Evolutionary conservation across 1,140 invertebrate species (phyloP), one percentile per base, ranked within the genome.

Genomic region (Drosophila mauritiana): DNA sequence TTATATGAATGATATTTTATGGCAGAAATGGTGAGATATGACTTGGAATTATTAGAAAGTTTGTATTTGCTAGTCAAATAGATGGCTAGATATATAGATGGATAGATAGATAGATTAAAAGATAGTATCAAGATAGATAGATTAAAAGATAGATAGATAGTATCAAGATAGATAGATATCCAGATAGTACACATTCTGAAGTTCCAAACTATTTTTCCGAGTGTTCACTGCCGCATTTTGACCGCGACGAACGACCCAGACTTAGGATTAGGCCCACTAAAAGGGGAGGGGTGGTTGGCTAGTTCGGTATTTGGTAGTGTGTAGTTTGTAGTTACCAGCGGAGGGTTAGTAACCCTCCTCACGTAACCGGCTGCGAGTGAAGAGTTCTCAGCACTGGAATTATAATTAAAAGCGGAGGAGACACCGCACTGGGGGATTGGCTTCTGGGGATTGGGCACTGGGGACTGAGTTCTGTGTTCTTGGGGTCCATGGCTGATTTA

Each of bases 401-500:
- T 84, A 78, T 89, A 89, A 89, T 89, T 89, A 89, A 89, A 88
- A 80, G 82, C 56, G 73, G 84, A 78, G 85, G 83, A 89, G 75
- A 89, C 70, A 76, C 58, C 62, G 31, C 31, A 31, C 31, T 31
- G 31, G 31, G 27, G 31, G 31, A 31, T 31, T 31, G 62, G 31
- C 27, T 31, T 39, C 37, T 39, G 36, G 36, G 36, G 7, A 37
- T 8, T 39, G 37, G 37, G 13, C 1, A 39, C 13, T 39, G 37
- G 37, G 12, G 15, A 12, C 27, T 36, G 49, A 15, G 7, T 27
- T 27, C 25, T 27, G 5, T 27, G 37, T 12, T 11, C 11, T n/a
- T 36, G 49, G 49, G 53, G 69, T 79, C 80, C 76, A 89, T 73
- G 62, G 73, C 69, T 73, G 68, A 89, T 89, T 90, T 80, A 89